A percentile compares a stretch with the other conserved stretches of the same genome.
Conservation (phyloP, 1,140 invertebrate genomes). For the Choristoneura fumiferana region DNA sequence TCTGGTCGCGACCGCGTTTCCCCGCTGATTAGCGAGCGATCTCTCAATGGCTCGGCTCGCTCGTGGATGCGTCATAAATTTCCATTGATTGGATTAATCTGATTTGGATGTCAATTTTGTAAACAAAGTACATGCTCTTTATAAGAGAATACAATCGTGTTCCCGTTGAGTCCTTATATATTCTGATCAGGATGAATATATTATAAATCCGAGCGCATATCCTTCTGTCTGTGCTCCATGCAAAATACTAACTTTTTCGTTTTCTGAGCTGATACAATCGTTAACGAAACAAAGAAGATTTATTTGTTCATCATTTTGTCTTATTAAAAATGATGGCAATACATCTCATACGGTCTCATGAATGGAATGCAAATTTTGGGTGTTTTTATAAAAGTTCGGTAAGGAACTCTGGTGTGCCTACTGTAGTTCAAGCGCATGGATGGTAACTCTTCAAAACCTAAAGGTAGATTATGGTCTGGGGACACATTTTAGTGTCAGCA, state of each 20-base stretch:
- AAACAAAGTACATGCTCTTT: constrained; percentile 69
- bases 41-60: constrained; percentile 58
- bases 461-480: no score
- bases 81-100: constrained; percentile 79
- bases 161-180: constrained; percentile 49
- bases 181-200: constrained; percentile 61
- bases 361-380: constrained; percentile 28
- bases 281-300: constrained; percentile 67
- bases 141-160: constrained; percentile 71
- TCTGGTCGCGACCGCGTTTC: constrained; percentile 40
- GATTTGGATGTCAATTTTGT: constrained; percentile 78
- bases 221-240: constrained; percentile 45
- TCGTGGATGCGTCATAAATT: constrained; percentile 77
- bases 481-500: no score
- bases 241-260: constrained; percentile 46
- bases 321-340: constrained; percentile 67
- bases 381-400: constrained; percentile 43
- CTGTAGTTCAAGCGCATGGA: no score
- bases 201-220: constrained; percentile 53
- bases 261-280: constrained; percentile 57
- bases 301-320: constrained; percentile 71
- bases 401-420: no score
- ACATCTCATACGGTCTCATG: constrained; percentile 37
- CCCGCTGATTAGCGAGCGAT: constrained; percentile 67
- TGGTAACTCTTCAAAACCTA: no score